Conservation (phyloP, 1,140 invertebrate genomes). For the Drosophila nigromelanica region DNA sequence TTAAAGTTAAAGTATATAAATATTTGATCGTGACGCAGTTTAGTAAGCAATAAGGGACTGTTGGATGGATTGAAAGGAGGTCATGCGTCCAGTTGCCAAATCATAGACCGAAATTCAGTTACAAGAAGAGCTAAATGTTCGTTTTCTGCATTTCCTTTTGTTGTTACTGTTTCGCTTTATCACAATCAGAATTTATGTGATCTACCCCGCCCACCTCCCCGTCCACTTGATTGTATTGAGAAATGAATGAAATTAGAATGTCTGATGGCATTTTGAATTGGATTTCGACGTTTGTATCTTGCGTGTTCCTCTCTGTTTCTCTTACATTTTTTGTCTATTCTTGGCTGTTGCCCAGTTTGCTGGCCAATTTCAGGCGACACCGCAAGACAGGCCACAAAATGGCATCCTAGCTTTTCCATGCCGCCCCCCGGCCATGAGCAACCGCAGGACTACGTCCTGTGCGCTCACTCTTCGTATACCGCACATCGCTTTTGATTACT, state of each 20-base stretch:
- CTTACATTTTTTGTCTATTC: conserved; percentile 25
- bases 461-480: not conserved
- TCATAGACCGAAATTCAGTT: conserved; percentile 42
- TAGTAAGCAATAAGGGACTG: not conserved
- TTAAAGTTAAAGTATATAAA: too few species aligned
- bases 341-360: conserved; percentile 45
- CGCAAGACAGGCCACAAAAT: conserved; percentile 78
- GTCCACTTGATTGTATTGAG: conserved; percentile 72
- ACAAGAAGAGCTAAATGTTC: conserved; percentile 4
- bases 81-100: conserved; percentile 6
- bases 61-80: too few species aligned
- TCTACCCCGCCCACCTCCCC: conserved; percentile 8
- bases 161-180: conserved; percentile 56
- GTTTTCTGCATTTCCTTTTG: conserved; percentile 23
- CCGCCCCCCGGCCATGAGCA: not conserved
- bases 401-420: conserved; percentile 34
- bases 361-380: conserved; percentile 75
- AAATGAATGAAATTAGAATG: conserved; percentile 82
- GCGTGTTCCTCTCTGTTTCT: not conserved
- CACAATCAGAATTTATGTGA: conserved; percentile 71
- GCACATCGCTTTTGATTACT: conserved; percentile 65
- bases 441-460: conserved; percentile 11
- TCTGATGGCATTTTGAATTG: conserved; percentile 81
- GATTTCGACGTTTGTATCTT: conserved; percentile 51
- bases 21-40: not conserved